A percentile compares a stretch with the other conserved stretches of the same genome.
These are phyloP conservation scores for Himalopsyche tibetana DNA, from an alignment of 2,888 invertebrate species.

Conservation along the genomic window DNA sequence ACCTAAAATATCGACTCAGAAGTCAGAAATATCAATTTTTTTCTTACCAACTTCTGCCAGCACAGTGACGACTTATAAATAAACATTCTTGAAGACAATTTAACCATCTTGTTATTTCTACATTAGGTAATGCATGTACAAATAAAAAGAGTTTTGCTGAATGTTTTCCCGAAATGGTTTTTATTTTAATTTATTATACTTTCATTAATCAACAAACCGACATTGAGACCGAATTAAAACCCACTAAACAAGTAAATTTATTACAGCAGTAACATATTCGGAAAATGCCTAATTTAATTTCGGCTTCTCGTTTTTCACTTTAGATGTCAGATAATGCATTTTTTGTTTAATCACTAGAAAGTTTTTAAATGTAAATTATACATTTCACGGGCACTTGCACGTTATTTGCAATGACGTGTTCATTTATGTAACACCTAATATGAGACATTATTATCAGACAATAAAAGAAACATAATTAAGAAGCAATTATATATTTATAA, in stretches of 20 bases:
- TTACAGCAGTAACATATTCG: neutral
- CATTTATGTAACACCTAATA: neutral
- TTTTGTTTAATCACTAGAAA: slow-evolving; percentile 18
- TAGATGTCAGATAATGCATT: slow-evolving; percentile 5
- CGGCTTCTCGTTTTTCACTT: neutral
- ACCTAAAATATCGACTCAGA: too few species aligned
- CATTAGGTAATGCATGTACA: too few species aligned
- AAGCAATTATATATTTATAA: too few species aligned
- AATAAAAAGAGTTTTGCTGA: too few species aligned
- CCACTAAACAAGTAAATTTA: slow-evolving; percentile 8
- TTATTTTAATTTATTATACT: slow-evolving; percentile 4
- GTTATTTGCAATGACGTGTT: neutral
- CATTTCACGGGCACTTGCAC: slow-evolving; percentile 1
- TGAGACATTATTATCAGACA: too few species aligned
- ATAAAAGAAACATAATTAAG: too few species aligned
- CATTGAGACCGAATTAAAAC: neutral
- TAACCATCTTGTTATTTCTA: too few species aligned
- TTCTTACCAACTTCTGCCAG: too few species aligned
- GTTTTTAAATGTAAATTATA: slow-evolving; percentile 12
- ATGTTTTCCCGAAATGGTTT: neutral
- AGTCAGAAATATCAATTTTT: too few species aligned
- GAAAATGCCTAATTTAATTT: neutral
- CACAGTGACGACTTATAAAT: too few species aligned
- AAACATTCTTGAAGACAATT: too few species aligned
- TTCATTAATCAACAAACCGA: slow-evolving; percentile 3